Evolutionary conservation across 2,888 invertebrate genomes (phyloP).

Genomic region (Acanthacorydalis orientalis): DNA sequence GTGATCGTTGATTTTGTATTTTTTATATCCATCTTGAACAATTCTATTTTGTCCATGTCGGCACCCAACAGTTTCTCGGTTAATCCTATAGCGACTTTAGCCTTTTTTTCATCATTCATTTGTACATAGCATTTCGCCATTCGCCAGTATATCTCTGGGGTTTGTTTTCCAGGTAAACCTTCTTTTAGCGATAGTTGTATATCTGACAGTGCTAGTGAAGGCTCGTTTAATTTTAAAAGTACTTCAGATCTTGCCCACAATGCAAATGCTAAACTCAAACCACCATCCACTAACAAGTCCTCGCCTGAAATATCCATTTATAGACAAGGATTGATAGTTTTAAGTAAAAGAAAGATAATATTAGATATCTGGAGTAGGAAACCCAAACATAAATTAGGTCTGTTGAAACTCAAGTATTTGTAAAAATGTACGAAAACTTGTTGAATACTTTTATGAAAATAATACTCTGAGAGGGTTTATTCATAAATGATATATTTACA

Average conservation of each 20-base stretch:
- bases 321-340: too few species aligned
- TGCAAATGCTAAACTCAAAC: constrained; percentile 43
- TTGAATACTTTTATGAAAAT: too few species aligned
- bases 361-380: too few species aligned
- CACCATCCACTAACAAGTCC: constrained; percentile 30
- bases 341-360: too few species aligned
- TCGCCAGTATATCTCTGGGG: constrained; percentile 48
- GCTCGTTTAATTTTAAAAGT: constrained; percentile 37
- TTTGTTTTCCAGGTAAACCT: constrained; percentile 40
- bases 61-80: constrained; percentile 38
- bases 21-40: constrained; percentile 28
- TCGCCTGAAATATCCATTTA: not conserved
- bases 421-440: too few species aligned
- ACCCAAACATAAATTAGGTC: too few species aligned
- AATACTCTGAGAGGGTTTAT: too few species aligned
- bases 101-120: constrained; percentile 38
- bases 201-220: constrained; percentile 45
- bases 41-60: constrained; percentile 25
- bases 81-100: constrained; percentile 46
- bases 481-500: too few species aligned
- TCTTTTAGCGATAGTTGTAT: constrained; percentile 46
- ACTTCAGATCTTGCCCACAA: constrained; percentile 49
- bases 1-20: constrained; percentile 11
- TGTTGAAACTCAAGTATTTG: too few species aligned
- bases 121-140: constrained; percentile 53